These are phyloP conservation scores for Acanthurus leucopareius DNA, from an alignment of 2,797 vertebrate species.

Conservation along the genomic window DNA sequence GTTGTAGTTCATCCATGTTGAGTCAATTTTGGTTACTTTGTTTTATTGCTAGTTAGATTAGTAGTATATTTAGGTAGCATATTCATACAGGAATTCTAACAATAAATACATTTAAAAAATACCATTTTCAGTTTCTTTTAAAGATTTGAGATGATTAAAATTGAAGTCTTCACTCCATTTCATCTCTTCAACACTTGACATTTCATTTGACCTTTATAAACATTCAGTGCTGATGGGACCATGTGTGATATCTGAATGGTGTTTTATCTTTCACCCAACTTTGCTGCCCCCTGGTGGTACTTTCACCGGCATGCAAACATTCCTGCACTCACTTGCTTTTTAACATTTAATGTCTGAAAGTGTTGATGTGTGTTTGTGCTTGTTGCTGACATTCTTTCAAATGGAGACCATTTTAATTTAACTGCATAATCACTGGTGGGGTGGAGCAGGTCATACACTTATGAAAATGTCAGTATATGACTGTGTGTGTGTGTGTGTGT, in stretches of 20 bases:
- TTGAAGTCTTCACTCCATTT: too few relatives aligned
- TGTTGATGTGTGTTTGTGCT: background rate
- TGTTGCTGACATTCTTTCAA: background rate
- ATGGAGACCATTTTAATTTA: background rate
- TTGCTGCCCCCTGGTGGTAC: slow-evolving; percentile 59
- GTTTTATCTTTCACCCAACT: background rate
- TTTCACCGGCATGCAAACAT: background rate
- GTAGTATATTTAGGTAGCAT: too few relatives aligned
- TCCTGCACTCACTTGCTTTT: background rate
- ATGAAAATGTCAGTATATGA: too few relatives aligned
- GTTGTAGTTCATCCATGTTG: too few relatives aligned
- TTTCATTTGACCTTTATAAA: background rate
- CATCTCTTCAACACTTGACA: background rate
- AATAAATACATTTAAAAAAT: background rate
- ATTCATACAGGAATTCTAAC: background rate
- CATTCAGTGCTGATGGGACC: background rate
- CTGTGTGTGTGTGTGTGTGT: too few relatives aligned
- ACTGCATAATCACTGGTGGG: background rate
- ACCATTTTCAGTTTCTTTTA: background rate
- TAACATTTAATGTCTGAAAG: background rate
- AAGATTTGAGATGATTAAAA: background rate
- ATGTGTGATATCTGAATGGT: background rate
- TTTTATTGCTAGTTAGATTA: too few relatives aligned
- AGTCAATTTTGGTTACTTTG: too few relatives aligned
- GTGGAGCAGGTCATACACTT: too few relatives aligned